A percentile compares a stretch with the other conserved stretches of the same genome.
Conservation (phyloP, 2,888 invertebrate genomes). For the Syritta pipiens region DNA sequence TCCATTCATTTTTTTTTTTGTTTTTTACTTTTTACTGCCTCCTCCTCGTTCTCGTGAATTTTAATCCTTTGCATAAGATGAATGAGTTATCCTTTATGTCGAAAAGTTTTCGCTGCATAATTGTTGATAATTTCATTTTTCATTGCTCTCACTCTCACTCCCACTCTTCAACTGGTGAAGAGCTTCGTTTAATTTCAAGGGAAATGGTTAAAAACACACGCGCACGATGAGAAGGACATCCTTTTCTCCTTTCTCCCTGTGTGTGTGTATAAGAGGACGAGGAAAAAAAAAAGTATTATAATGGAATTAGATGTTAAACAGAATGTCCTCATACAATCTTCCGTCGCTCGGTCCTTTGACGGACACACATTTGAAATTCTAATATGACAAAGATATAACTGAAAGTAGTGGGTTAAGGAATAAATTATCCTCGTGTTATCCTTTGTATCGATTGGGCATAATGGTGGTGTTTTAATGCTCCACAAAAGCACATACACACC, state of each 20-base stretch:
- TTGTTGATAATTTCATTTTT: slow-evolving; percentile 52
- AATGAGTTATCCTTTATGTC: slow-evolving; percentile 34
- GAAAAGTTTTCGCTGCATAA: slow-evolving; percentile 42
- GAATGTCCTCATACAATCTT: slow-evolving; percentile 37
- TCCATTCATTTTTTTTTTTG: not conserved
- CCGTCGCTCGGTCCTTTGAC: slow-evolving; percentile 18
- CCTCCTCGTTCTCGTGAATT: not conserved
- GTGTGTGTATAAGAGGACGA: too few species aligned
- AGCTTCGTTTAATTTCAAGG: slow-evolving; percentile 7
- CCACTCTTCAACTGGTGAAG: too few species aligned
- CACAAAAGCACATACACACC: slow-evolving; percentile 5
- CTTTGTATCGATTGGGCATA: slow-evolving; percentile 41
- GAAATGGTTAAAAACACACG: slow-evolving; percentile 1
- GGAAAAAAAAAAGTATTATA: slow-evolving; percentile 37
- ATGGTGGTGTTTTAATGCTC: slow-evolving; percentile 43
- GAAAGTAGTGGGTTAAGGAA: slow-evolving; percentile 47
- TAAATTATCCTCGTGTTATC: slow-evolving; percentile 61
- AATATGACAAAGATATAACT: slow-evolving; percentile 51
- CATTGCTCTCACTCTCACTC: too few species aligned
- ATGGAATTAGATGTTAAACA: slow-evolving; percentile 58
- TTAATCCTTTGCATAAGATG: slow-evolving; percentile 12
- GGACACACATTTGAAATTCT: slow-evolving; percentile 59
- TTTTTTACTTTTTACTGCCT: not conserved
- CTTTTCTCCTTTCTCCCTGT: not conserved
- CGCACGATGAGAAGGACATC: not conserved